Base-by-base conservation (phyloP, 2,113 vertebrate species). In the Phocoena phocoena region DNA sequence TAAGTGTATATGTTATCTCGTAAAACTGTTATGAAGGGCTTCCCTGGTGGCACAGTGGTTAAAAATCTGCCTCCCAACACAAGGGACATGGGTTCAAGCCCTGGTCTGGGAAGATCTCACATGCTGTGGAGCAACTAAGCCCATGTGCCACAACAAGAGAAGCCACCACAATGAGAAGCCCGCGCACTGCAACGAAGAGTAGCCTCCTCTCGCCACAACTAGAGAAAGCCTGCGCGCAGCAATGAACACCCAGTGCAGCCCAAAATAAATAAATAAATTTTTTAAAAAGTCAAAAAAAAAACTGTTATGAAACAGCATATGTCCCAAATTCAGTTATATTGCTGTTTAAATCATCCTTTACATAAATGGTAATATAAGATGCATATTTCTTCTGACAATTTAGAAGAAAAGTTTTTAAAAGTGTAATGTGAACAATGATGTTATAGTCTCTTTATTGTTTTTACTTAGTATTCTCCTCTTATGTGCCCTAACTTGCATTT, bases 361-460 rank as follows among this genome's bases (percentile, higher is more conserved):
- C 38, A 84, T 95, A 87, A 83, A 84, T 65, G 38, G 23, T 62
- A 65, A 86, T 58, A 68, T 63, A 83, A 62, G 63, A 94, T 68
- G 25, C 1, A 31, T 76, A 38, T 90, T 97, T 93, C 36, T 92
- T 88, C 25, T 28, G 38, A 83, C 5, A 94, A 20, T 58, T 89
- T 84, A 70, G 44, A 84, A 95, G 38, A 88, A 95, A 93, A 41
- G 1, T 76, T 90, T 93, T 92, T 85, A 47, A 95, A 85, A 94
- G 62, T 86, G 1, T 96, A 92, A 50, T 93, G 25, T 91, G 73
- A 97, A 68, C 23, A 94, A 6, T 77, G 84, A 67, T n/a, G 41
- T 91, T 90, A 73, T 47, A 58, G 28, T 88, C 74, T 95, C 38
- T 71, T 0, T 76, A 79, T 82, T 71, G 53, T 86, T 92, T 83